These are phyloP conservation scores for Pangasius mekongensis DNA, from an alignment of 2,797 vertebrate genomes.

Conservation along the genomic window DNA sequence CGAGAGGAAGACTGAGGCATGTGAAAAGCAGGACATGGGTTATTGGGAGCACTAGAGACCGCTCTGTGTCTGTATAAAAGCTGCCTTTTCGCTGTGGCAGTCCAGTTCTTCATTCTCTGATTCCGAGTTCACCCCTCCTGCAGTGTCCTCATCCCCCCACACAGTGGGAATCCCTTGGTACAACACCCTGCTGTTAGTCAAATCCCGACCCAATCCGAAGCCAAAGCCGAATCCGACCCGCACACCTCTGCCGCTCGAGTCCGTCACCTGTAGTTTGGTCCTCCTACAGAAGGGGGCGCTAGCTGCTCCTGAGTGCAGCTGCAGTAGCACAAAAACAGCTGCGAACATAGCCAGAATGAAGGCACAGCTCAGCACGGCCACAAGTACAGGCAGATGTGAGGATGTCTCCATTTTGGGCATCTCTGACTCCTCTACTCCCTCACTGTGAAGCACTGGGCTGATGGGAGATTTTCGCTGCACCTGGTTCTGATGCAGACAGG, in stretches of 20 bases:
- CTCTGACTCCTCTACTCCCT: conserved; percentile 39
- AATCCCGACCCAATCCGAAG: conserved; percentile 65
- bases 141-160: conserved; percentile 87
- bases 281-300: conserved; percentile 76
- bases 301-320: conserved; percentile 78
- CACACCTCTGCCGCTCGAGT: conserved; percentile 64
- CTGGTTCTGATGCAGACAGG: conserved; percentile 82
- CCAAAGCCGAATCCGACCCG: conserved; percentile 66
- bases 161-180: conserved; percentile 93
- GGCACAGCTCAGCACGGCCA: conserved; percentile 88
- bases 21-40: conserved; percentile 27
- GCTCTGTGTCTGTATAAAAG: conserved; percentile 96
- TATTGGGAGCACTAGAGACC: conserved; percentile 77
- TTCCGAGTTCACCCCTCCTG: conserved; percentile 78
- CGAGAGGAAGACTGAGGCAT: conserved; percentile 40
- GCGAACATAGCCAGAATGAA: conserved; percentile 84
- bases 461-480: conserved; percentile 81
- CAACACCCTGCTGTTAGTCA: conserved; percentile 80
- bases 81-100: conserved; percentile 87
- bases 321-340: conserved; percentile 87
- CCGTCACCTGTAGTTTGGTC: conserved; percentile 86
- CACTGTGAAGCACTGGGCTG: conserved; percentile 57
- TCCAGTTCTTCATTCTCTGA: conserved; percentile 88
- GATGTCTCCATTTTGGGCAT: conserved; percentile 60
- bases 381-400: conserved; percentile 74